Evolutionary conservation across 2,113 vertebrate genomes (phyloP), one percentile per base, ranked within the genome.

Genomic region (Scatophagus argus): DNA sequence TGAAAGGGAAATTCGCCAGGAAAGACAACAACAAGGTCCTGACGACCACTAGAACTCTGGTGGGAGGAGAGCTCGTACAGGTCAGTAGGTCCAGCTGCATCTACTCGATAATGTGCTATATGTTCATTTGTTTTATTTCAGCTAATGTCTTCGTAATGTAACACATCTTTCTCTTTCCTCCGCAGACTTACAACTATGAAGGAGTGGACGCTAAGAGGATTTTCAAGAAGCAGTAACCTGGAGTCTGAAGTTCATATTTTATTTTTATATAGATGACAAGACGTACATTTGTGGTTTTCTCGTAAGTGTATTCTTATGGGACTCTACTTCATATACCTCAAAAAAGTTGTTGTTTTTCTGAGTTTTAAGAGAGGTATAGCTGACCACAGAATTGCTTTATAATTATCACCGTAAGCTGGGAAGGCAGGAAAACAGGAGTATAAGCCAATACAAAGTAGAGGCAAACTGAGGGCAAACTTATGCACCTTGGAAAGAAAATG

Each of bases 151-250:
- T 32, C 9, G 27, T n/a, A 16, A 47, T 29, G 17, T 43, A 12
- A 52, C 0, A 3, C 31, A 12, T 9, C 21, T 69, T 36, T 72
- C 2, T 55, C 52, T 16, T 71, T 44, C 13, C 47, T 51, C 46
- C 27, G 8, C 92, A 99, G 98, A 95, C 70, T 52, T 99, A 97
- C 0, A 1, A 25, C 16, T 98, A 98, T 2, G 96, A 99, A 46
- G 97, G 97, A 55, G 95, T 97, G 32, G 94, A 97, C 43, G 95
- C 97, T 39, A 97, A 96, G 90, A 96, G 97, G 84, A 82, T 94
- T 93, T 99, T 98, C 93, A 99, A 98, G 88, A 97, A 92, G 87
- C 91, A 68, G 21, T 99, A 87, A 96, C 52, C 31, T 19, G 21
- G 36, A 69, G 38, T 14, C 19, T 44, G 29, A 47, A 67, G 68